A percentile compares a stretch with the other conserved stretches of the same genome.
phyloP scores from a whole-genome alignment of 2,888 invertebrate species.

The Oligia fasciuncula region DNA sequence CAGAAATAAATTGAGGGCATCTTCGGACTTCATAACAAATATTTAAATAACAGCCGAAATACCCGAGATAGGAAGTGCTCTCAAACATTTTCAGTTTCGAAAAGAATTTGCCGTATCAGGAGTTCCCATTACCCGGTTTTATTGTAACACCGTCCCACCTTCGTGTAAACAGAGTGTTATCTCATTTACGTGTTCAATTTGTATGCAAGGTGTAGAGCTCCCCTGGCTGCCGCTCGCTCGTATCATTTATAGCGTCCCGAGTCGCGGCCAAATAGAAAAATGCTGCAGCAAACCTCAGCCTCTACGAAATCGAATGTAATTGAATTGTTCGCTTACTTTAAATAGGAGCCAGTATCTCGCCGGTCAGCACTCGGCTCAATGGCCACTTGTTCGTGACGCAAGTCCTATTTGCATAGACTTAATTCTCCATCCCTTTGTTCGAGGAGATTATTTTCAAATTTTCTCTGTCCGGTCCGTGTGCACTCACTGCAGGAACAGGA shows the following conservation, averaged over 20 bases:
- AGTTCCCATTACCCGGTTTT: constrained; percentile 78
- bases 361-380: constrained; percentile 64
- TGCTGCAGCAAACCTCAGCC: constrained; percentile 51
- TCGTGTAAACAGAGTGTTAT: constrained; percentile 77
- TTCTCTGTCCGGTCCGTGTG: constrained; percentile 30
- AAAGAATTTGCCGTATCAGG: constrained; percentile 78
- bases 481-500: constrained; percentile 44
- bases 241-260: constrained; percentile 61
- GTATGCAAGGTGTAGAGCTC: constrained; percentile 85
- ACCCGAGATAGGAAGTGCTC: constrained; percentile 65
- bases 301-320: constrained; percentile 69
- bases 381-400: constrained; percentile 63
- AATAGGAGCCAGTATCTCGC: constrained; percentile 63
- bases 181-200: constrained; percentile 87
- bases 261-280: constrained; percentile 66
- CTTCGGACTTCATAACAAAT: constrained; percentile 50
- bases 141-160: constrained; percentile 70
- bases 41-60: constrained; percentile 58
- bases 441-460: constrained; percentile 53
- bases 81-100: constrained; percentile 64
- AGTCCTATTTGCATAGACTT: constrained; percentile 68
- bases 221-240: constrained; percentile 73
- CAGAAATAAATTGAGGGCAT: constrained; percentile 39
- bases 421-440: constrained; percentile 58
- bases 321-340: constrained; percentile 70